Percentiles rank a stretch among this genome's conserved stretches.
Evolutionary conservation across 2,888 invertebrate genomes (phyloP).

Genomic region (Tricholauxania praeusta): DNA sequence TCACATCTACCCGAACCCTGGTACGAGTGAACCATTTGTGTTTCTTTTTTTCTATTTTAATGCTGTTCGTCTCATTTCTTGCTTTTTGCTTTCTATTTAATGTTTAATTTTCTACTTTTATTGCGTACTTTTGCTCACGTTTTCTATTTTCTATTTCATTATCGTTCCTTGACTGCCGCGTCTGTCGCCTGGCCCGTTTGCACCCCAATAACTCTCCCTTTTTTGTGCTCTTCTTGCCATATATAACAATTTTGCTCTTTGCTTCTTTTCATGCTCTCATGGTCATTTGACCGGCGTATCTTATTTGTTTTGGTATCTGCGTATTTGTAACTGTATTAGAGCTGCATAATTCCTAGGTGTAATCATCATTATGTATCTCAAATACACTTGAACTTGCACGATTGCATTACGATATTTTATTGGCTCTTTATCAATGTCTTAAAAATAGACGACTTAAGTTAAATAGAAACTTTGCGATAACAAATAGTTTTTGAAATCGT

Average conservation of each 20-base stretch:
- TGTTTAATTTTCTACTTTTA: neutral
- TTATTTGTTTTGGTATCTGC: slow-evolving; percentile 22
- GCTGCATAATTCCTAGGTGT: slow-evolving; percentile 6
- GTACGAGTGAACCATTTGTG: neutral
- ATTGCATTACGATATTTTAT: slow-evolving; percentile 44
- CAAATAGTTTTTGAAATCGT: too few species aligned
- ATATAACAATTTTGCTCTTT: too few species aligned
- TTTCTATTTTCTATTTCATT: slow-evolving; percentile 16
- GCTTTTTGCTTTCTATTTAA: slow-evolving; percentile 11
- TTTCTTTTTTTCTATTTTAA: neutral
- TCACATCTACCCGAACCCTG: neutral
- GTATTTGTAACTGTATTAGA: slow-evolving; percentile 45
- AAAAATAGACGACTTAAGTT: too few species aligned
- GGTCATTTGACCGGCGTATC: neutral
- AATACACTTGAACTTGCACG: slow-evolving; percentile 50
- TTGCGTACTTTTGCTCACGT: neutral
- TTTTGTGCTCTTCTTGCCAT: neutral
- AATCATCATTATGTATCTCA: slow-evolving; percentile 1
- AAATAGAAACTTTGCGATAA: too few species aligned
- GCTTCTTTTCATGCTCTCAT: neutral
- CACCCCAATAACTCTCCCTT: neutral
- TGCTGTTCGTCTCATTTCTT: slow-evolving; percentile 10
- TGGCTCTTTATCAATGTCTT: neutral
- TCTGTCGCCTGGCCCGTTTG: neutral
- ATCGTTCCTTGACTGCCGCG: slow-evolving; percentile 32